phyloP scores from a whole-genome alignment of 2,888 invertebrate species.

The Plutella xylostella region DNA sequence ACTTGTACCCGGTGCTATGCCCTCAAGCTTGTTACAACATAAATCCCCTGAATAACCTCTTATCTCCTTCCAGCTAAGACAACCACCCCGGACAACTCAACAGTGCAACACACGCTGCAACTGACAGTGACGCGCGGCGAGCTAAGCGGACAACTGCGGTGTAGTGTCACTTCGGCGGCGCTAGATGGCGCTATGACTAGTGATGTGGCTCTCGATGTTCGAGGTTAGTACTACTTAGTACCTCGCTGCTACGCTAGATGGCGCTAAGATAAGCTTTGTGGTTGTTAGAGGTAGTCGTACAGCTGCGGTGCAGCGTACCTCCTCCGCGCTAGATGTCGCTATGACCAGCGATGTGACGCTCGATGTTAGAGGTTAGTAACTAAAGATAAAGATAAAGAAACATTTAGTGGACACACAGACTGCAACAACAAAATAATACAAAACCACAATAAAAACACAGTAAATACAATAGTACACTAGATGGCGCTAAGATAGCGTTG shows the following conservation, averaged over 20 bases:
- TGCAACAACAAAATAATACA: no score
- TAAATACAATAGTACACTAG: no score
- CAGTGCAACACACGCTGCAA: slow-evolving; percentile 46
- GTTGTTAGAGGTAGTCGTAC: slow-evolving; percentile 79
- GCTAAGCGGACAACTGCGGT: slow-evolving; percentile 77
- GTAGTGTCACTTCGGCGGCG: slow-evolving; percentile 78
- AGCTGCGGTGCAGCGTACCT: slow-evolving; percentile 79
- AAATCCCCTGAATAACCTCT: no score
- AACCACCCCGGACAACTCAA: slow-evolving; percentile 42
- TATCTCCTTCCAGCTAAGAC: slow-evolving; percentile 41
- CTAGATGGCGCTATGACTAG: slow-evolving; percentile 71
- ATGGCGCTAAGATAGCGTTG: no score
- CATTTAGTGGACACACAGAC: no score
- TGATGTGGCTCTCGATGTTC: slow-evolving; percentile 75
- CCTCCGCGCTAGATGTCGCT: slow-evolving; percentile 74
- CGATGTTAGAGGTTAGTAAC: slow-evolving; percentile 80
- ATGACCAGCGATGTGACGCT: slow-evolving; percentile 72
- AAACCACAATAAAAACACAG: no score
- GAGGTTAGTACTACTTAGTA: slow-evolving; percentile 80
- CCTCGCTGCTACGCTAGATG: no score
- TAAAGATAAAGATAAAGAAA: no score
- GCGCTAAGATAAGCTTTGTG: no score
- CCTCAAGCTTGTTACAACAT: no score
- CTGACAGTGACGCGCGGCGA: slow-evolving; percentile 78
- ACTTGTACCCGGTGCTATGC: no score